Percentiles rank a stretch among this genome's conserved stretches.
Evolutionary conservation across 2,113 vertebrate species (phyloP).

Genomic region (Noctilio leporinus): DNA sequence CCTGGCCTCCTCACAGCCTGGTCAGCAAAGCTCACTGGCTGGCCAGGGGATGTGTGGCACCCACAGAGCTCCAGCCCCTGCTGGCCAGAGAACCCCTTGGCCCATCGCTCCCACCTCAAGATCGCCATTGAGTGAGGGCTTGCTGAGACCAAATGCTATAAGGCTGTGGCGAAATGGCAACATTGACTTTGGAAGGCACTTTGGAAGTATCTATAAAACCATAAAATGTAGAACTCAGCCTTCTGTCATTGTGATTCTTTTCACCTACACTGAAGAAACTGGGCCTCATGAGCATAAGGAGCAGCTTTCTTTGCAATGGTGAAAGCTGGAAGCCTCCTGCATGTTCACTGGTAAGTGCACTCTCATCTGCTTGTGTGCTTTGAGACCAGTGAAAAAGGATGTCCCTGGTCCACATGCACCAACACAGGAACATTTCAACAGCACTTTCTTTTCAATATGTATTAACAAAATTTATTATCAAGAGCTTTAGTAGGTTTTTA

Average conservation of each 20-base stretch:
- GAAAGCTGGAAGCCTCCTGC: background rate
- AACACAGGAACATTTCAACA: fast-evolving
- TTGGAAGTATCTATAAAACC: background rate
- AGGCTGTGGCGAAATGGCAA: background rate
- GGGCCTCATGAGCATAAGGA: fast-evolving
- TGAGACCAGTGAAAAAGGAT: background rate
- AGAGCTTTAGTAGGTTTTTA: constrained; percentile 43
- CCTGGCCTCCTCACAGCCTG: too few relatives aligned
- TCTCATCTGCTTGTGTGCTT: background rate
- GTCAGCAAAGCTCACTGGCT: background rate
- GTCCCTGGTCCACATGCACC: background rate
- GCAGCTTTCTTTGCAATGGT: background rate
- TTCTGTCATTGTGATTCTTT: background rate
- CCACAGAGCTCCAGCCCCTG: background rate
- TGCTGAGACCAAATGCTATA: background rate
- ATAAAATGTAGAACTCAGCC: background rate
- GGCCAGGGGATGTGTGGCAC: too few relatives aligned
- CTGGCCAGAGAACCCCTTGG: background rate
- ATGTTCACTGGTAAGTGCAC: background rate
- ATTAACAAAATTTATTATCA: constrained; percentile 61
- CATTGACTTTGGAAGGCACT: background rate
- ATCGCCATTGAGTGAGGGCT: background rate
- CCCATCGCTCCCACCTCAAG: background rate
- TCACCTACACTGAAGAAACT: background rate
- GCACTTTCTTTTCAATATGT: background rate